These are phyloP conservation scores for Plagiodera versicolora DNA, from an alignment of 2,888 invertebrate genomes.

Conservation along the genomic window DNA sequence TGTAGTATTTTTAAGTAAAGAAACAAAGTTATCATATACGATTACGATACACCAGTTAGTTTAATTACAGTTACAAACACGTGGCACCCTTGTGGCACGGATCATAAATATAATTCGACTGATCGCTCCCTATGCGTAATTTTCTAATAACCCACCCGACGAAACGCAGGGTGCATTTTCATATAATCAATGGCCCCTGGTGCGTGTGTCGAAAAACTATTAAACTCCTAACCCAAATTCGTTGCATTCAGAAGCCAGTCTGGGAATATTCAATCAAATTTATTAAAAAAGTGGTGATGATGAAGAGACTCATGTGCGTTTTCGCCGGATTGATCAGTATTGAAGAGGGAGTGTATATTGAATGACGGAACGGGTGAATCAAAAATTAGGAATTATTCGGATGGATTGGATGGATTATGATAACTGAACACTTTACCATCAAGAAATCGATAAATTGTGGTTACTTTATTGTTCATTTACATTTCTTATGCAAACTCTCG, in stretches of 20 bases:
- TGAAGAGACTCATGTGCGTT: constrained; percentile 25
- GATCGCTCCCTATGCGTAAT: not conserved
- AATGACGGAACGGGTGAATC: too few relatives aligned
- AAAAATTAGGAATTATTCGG: too few relatives aligned
- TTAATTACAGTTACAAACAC: not conserved
- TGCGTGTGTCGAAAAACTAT: not conserved
- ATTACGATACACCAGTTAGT: not conserved
- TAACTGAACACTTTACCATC: too few relatives aligned
- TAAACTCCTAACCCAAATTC: not conserved
- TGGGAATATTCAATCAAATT: constrained; percentile 17
- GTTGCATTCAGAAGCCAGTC: not conserved
- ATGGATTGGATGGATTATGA: too few relatives aligned
- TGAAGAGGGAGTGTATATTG: constrained; percentile 15
- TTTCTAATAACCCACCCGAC: constrained; percentile 1
- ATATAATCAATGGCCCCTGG: not conserved
- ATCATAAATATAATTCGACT: not conserved
- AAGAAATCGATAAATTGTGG: too few relatives aligned
- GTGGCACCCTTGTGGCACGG: not conserved
- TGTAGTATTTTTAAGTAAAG: too few relatives aligned
- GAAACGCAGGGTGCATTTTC: not conserved
- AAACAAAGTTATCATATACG: too few relatives aligned
- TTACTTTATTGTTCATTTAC: too few relatives aligned
- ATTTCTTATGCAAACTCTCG: too few relatives aligned
- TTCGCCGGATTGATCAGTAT: constrained; percentile 11
- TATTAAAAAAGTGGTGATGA: constrained; percentile 22